Percentiles rank a stretch among this genome's conserved stretches.
Conservation (phyloP, 2,888 invertebrate species). For the Caenorhabditis afra region DNA sequence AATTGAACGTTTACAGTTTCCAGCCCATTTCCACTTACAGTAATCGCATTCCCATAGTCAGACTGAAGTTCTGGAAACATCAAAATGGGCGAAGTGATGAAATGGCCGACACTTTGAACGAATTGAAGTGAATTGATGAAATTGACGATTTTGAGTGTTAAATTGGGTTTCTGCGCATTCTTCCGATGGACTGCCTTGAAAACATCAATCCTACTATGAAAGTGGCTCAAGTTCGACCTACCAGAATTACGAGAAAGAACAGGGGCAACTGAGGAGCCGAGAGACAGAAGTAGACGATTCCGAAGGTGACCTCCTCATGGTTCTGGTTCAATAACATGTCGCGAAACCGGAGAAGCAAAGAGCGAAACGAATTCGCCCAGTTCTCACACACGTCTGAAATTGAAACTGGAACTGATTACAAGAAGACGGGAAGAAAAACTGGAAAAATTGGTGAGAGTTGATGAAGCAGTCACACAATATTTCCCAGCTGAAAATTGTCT, state of each 20-base stretch:
- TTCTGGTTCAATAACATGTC: too few relatives aligned
- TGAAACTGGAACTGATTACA: too few relatives aligned
- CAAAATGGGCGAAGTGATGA: slow-evolving; percentile 16
- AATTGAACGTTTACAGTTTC: too few relatives aligned
- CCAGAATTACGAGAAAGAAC: slow-evolving; percentile 13
- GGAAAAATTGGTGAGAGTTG: too few relatives aligned
- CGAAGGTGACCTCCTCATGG: not conserved
- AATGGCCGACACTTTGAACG: slow-evolving; percentile 20
- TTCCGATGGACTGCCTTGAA: slow-evolving; percentile 18
- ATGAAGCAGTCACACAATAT: too few relatives aligned
- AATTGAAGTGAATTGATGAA: slow-evolving; percentile 27
- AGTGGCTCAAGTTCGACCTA: not conserved
- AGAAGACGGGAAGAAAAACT: too few relatives aligned
- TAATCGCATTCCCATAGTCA: too few relatives aligned
- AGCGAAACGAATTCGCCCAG: too few relatives aligned
- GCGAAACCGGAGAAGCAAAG: too few relatives aligned
- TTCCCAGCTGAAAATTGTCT: too few relatives aligned
- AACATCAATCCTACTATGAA: not conserved
- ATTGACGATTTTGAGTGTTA: slow-evolving; percentile 29
- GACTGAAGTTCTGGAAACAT: slow-evolving; percentile 26
- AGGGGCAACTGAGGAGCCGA: not conserved
- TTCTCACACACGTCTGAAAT: too few relatives aligned
- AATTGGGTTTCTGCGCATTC: slow-evolving; percentile 15
- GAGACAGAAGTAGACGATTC: not conserved
- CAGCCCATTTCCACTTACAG: too few relatives aligned